Conservation (phyloP, 1,140 invertebrate species). For the Trichonephila inaurata region DNA sequence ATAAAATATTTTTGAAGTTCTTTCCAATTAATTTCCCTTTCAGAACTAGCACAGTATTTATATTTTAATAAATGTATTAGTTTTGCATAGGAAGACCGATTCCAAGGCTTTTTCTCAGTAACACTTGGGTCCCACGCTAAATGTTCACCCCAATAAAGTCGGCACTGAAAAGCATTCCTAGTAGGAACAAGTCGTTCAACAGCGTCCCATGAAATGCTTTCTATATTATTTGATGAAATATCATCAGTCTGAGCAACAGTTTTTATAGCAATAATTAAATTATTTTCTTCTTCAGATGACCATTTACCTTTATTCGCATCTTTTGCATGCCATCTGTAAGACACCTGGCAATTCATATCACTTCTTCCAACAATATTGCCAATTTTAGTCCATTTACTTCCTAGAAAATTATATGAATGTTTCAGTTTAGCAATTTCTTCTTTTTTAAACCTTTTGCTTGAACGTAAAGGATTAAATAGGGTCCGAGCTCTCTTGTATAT, state of each 20-base stretch:
- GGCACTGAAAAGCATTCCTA: slow-evolving; percentile 1
- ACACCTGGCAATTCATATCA: not conserved
- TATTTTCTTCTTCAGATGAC: not conserved
- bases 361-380: not conserved
- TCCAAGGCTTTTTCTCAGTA: not conserved
- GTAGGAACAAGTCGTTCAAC: slow-evolving; percentile 24
- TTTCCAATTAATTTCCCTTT: not conserved
- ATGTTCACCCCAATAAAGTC: not conserved
- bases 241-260: not conserved
- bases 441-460: not conserved
- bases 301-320: not conserved
- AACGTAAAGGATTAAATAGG: not conserved
- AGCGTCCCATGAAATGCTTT: not conserved
- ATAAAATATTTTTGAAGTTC: slow-evolving; percentile 25
- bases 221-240: not conserved
- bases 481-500: slow-evolving; percentile 34
- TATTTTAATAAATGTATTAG: not conserved
- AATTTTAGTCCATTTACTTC: slow-evolving; percentile 28
- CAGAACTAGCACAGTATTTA: not conserved
- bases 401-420: not conserved
- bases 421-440: not conserved
- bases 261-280: slow-evolving; percentile 23
- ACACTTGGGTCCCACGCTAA: not conserved
- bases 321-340: not conserved
- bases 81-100: not conserved